These are phyloP conservation scores for Gallirallus australis DNA, from an alignment of 2,797 vertebrate species.

Conservation along the genomic window DNA sequence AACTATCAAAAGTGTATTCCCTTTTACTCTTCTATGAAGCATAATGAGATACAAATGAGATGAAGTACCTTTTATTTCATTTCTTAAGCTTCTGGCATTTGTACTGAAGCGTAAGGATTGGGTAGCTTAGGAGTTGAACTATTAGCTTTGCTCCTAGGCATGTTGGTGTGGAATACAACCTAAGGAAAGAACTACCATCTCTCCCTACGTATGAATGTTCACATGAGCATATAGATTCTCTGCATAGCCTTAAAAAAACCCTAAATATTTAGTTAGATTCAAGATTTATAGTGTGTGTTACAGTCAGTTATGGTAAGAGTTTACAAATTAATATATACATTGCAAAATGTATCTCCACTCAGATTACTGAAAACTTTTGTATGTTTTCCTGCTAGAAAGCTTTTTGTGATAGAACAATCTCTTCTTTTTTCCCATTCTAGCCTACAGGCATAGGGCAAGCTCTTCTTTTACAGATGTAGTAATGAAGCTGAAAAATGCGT, in stretches of 20 bases:
- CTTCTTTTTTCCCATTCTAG: neutral
- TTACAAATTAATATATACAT: neutral
- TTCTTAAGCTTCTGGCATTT: neutral
- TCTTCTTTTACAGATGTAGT: neutral
- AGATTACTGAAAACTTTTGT: neutral
- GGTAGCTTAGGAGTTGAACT: neutral
- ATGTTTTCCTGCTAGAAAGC: neutral
- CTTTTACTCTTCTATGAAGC: neutral
- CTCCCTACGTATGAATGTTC: neutral
- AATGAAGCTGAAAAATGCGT: neutral
- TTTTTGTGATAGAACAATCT: neutral
- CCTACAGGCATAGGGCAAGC: neutral
- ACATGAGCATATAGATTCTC: neutral
- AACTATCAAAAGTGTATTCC: neutral
- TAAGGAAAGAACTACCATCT: neutral
- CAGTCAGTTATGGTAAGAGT: neutral
- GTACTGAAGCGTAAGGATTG: neutral
- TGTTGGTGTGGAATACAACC: neutral
- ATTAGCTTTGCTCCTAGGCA: neutral
- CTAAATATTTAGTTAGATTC: neutral
- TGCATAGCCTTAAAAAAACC: neutral
- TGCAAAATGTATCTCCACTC: neutral
- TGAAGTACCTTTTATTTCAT: neutral
- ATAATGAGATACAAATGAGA: neutral
- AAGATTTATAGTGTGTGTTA: neutral